Evolutionary conservation across 2,797 vertebrate species (phyloP).

Genomic region (Cuniculus paca): DNA sequence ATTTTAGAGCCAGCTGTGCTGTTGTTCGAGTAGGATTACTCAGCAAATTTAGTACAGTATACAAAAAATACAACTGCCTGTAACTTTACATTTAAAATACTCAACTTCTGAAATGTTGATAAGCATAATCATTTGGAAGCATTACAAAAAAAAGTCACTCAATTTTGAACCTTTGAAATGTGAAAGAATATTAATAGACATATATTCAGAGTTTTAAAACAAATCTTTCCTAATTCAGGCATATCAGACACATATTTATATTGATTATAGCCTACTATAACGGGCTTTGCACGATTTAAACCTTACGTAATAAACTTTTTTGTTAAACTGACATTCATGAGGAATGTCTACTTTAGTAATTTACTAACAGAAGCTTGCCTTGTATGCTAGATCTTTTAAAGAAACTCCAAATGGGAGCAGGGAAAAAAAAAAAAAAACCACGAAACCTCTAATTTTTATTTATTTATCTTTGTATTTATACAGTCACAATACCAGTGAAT

Average conservation of each 20-base stretch:
- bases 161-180: conserved; percentile 74
- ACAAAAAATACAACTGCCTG: conserved; percentile 20
- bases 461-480: background rate
- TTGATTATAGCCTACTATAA: background rate
- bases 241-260: background rate
- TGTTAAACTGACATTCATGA: background rate
- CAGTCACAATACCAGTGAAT: background rate
- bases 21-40: conserved; percentile 62
- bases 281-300: background rate
- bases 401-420: background rate
- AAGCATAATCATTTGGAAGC: conserved; percentile 62
- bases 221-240: background rate
- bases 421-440: background rate
- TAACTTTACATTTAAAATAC: conserved; percentile 42
- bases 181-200: conserved; percentile 55
- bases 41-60: conserved; percentile 45
- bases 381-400: background rate
- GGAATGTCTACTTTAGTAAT: background rate
- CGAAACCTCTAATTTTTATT: background rate
- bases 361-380: background rate
- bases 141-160: conserved; percentile 24
- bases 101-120: conserved; percentile 45
- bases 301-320: background rate
- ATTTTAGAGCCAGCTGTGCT: background rate
- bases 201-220: conserved; percentile 26